phyloP scores from a whole-genome alignment of 2,797 vertebrate species.

The Lithobates pipiens region DNA sequence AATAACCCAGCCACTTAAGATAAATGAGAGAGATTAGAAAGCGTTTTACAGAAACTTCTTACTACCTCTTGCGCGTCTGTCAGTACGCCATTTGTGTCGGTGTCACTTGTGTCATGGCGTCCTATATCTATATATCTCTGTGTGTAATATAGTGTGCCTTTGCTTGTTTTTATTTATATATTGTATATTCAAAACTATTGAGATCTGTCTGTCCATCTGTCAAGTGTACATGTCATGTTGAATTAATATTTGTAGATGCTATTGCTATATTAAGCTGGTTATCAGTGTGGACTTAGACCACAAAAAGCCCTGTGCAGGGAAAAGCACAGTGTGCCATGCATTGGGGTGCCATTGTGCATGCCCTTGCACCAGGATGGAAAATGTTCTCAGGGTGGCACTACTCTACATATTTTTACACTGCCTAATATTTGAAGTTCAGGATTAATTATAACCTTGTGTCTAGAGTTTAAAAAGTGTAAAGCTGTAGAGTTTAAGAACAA shows the following conservation, averaged over 20 bases:
- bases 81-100: constrained; percentile 29
- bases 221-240: neutral
- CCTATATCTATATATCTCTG: constrained; percentile 25
- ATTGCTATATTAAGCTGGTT: neutral
- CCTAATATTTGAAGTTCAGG: too few species aligned
- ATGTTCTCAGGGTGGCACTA: too few species aligned
- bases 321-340: neutral
- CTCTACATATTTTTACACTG: too few species aligned
- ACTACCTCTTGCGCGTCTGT: constrained; percentile 52
- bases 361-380: too few species aligned
- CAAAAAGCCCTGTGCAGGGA: too few species aligned
- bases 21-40: constrained; percentile 97
- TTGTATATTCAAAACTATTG: neutral
- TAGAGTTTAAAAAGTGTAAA: too few species aligned
- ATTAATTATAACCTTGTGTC: too few species aligned
- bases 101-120: constrained; percentile 40
- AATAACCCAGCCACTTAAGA: constrained; percentile 88
- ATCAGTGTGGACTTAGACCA: neutral
- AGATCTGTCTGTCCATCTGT: neutral
- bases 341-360: neutral
- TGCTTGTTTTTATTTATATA: constrained; percentile 6
- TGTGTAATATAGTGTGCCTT: constrained; percentile 3
- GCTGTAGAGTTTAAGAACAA: too few species aligned
- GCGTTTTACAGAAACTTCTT: constrained; percentile 63
- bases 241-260: neutral